Percentiles rank a stretch among this genome's conserved stretches.
phyloP scores from a whole-genome alignment of 2,797 vertebrate species.

The Spinus pinus region DNA sequence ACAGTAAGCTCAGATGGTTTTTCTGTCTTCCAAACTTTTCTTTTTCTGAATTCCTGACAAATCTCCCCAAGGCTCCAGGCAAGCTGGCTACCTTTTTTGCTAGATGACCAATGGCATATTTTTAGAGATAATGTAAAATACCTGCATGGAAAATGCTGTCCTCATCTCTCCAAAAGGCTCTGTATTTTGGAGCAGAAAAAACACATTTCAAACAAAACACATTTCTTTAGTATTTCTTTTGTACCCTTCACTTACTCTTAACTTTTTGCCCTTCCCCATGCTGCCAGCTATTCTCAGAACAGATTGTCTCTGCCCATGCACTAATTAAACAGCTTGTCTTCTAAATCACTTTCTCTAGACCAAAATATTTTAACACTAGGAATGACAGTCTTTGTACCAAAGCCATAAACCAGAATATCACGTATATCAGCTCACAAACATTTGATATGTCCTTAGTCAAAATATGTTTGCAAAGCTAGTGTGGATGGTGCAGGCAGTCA shows the following conservation, averaged over 20 bases:
- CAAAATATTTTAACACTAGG: constrained; percentile 1
- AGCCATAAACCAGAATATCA: not conserved
- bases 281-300: not conserved
- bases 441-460: not conserved
- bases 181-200: not conserved
- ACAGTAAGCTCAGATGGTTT: constrained; percentile 15
- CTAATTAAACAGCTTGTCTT: constrained; percentile 12
- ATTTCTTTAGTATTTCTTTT: not conserved
- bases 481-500: not conserved
- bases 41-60: constrained; percentile 8
- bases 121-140: not conserved
- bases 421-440: not conserved
- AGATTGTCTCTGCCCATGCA: not conserved
- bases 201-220: not conserved
- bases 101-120: not conserved
- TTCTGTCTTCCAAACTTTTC: not conserved
- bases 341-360: not conserved
- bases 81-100: not conserved
- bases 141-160: not conserved
- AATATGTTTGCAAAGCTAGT: not conserved
- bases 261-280: not conserved
- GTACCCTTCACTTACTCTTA: not conserved
- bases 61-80: not conserved
- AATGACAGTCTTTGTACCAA: not conserved
- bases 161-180: not conserved